Conservation (phyloP, 2,797 vertebrate species). For the Chaenodraco wilsoni region DNA sequence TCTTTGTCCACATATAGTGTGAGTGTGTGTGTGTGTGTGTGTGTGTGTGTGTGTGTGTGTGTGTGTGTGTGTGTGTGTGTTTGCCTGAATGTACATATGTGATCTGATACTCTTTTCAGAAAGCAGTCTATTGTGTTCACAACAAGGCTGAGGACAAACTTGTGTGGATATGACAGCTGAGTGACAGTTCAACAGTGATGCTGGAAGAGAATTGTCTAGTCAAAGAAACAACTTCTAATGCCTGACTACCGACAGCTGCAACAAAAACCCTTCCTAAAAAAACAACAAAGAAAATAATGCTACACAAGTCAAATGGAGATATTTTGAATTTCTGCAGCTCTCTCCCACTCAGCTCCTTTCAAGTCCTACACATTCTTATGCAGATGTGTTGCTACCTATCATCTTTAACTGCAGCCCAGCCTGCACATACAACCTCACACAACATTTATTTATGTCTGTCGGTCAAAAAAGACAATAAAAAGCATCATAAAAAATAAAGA, state of each 20-base stretch:
- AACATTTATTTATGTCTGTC: not conserved
- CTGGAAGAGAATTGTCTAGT: conserved; percentile 68
- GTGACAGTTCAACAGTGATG: conserved; percentile 65
- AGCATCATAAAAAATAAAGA: conserved; percentile 1
- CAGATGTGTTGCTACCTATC: conserved; percentile 16
- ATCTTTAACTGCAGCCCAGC: not conserved
- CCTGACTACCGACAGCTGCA: conserved; percentile 68
- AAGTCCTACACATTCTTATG: conserved; percentile 22
- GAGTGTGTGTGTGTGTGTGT: not conserved
- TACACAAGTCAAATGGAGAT: conserved; percentile 41
- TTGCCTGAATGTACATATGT: not conserved
- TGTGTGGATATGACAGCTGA: conserved; percentile 73
- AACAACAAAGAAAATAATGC: conserved; percentile 43
- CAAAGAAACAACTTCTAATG: conserved; percentile 67
- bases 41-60: conserved; percentile 5
- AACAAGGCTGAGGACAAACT: conserved; percentile 67
- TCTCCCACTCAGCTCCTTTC: conserved; percentile 20
- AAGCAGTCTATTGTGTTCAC: conserved; percentile 60
- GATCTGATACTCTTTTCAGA: conserved; percentile 56
- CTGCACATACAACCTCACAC: not conserved
- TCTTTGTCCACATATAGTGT: not conserved
- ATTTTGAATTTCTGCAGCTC: conserved; percentile 35
- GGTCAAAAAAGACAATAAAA: not conserved
- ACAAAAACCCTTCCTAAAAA: conserved; percentile 57
- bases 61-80: conserved; percentile 15